phyloP scores from a whole-genome alignment of 2,797 vertebrate genomes.

The Halcyon leucocephala region DNA sequence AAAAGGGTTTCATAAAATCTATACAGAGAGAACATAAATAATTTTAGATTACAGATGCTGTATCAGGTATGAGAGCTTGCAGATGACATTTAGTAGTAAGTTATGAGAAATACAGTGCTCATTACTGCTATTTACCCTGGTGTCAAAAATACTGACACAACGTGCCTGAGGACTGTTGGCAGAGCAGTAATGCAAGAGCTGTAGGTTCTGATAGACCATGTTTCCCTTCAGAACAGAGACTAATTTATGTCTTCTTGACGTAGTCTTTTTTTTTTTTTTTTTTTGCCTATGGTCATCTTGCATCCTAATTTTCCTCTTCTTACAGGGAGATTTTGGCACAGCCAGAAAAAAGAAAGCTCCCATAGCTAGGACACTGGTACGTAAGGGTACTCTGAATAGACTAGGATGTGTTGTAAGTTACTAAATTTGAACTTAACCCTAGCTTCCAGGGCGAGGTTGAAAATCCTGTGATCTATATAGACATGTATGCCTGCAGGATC shows the following conservation, averaged over 20 bases:
- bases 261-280: background rate
- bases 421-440: background rate
- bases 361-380: background rate
- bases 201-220: background rate
- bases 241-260: background rate
- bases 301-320: background rate
- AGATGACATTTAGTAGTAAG: background rate
- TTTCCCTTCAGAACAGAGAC: background rate
- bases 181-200: background rate
- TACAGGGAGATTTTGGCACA: background rate
- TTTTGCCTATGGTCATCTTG: background rate
- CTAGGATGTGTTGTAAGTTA: background rate
- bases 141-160: background rate
- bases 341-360: background rate
- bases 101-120: background rate
- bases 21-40: background rate
- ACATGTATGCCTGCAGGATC: background rate
- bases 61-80: background rate
- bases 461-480: background rate
- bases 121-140: background rate
- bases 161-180: background rate
- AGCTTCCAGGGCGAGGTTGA: background rate
- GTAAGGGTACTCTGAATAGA: conserved; percentile 4
- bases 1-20: background rate
- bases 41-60: background rate